A percentile compares a stretch with the other conserved stretches of the same genome.
These are phyloP conservation scores for Heliconius sara DNA, from an alignment of 2,888 invertebrate species.

Conservation along the genomic window DNA sequence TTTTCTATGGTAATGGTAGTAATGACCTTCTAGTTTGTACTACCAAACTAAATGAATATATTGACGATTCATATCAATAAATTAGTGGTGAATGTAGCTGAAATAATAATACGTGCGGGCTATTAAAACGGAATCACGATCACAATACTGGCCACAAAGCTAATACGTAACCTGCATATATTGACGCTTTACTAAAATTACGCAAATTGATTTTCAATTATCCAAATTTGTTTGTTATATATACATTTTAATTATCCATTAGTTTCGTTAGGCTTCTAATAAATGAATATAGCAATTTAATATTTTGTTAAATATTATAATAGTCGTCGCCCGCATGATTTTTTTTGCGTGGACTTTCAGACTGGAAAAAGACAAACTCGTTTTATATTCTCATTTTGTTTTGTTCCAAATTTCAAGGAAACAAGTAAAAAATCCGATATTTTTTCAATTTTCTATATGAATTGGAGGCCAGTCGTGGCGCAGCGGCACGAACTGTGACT, in stretches of 20 bases:
- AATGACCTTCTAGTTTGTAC: too few relatives aligned
- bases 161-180: background rate
- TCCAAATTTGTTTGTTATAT: slow-evolving; percentile 12
- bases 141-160: background rate
- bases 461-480: too few relatives aligned
- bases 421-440: too few relatives aligned
- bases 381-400: background rate
- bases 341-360: background rate
- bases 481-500: too few relatives aligned
- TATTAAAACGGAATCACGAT: slow-evolving; percentile 10
- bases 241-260: slow-evolving; percentile 9
- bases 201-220: slow-evolving; percentile 10
- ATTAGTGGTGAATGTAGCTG: background rate
- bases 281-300: background rate
- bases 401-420: too few relatives aligned
- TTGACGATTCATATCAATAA: background rate
- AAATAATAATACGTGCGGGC: background rate
- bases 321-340: background rate
- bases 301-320: background rate
- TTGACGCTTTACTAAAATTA: background rate
- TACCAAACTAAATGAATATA: too few relatives aligned
- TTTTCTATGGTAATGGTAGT: too few relatives aligned
- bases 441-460: too few relatives aligned
- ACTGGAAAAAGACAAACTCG: background rate
- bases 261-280: background rate